phyloP scores from a whole-genome alignment of 2,113 vertebrate genomes.

The Dicentrarchus labrax region DNA sequence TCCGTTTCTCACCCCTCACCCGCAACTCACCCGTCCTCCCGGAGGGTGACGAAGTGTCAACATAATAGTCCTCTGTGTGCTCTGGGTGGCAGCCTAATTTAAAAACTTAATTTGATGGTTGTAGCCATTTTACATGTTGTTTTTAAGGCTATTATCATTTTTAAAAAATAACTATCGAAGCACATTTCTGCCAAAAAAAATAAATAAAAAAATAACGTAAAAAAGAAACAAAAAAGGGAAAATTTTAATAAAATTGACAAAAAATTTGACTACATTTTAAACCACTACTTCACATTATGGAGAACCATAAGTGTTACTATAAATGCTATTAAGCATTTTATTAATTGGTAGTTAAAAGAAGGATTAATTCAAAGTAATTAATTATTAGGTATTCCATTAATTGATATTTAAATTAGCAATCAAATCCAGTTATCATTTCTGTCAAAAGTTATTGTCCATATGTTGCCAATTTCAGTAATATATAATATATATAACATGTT shows the following conservation, averaged over 20 bases:
- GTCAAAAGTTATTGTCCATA: no score
- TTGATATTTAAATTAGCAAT: background rate
- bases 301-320: background rate
- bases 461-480: no score
- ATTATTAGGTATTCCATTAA: background rate
- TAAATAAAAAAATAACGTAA: background rate
- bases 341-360: background rate
- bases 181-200: background rate
- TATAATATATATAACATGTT: no score
- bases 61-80: slow-evolving; percentile 78
- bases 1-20: slow-evolving; percentile 35
- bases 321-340: background rate
- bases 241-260: background rate
- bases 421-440: no score
- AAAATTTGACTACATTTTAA: no score
- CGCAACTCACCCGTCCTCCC: slow-evolving; percentile 4
- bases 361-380: background rate
- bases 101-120: slow-evolving; percentile 78
- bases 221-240: background rate
- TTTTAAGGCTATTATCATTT: background rate
- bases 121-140: slow-evolving; percentile 54
- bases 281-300: background rate
- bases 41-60: slow-evolving; percentile 80
- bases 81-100: slow-evolving; percentile 81
- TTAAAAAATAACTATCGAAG: background rate